Evolutionary conservation across 1,140 invertebrate species (phyloP).

Genomic region (Euglossa dilemma): DNA sequence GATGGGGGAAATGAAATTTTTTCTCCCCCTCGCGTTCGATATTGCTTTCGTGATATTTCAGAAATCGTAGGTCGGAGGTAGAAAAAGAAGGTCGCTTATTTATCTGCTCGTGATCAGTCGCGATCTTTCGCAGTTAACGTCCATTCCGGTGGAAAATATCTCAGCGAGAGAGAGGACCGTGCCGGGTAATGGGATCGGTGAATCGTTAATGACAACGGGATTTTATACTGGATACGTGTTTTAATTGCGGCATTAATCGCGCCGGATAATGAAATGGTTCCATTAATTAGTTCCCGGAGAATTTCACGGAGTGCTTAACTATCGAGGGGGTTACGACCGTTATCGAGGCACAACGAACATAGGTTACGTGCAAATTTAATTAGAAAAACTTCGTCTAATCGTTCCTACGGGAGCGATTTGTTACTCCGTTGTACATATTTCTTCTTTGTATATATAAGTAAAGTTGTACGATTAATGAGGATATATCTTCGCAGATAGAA

Average conservation of each 20-base stretch:
- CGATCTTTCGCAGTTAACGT: background rate
- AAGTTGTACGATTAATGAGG: background rate
- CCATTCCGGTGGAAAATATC: background rate
- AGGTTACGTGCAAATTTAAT: background rate
- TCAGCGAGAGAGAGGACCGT: too few species aligned
- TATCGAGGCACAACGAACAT: background rate
- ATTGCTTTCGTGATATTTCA: background rate
- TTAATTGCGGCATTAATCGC: background rate
- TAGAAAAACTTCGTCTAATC: background rate
- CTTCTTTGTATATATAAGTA: background rate
- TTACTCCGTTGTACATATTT: background rate
- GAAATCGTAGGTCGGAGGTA: conserved; percentile 1
- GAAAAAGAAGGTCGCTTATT: background rate
- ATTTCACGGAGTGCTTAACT: too few species aligned
- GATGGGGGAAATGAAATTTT: background rate
- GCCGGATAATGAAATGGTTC: background rate
- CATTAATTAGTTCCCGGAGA: background rate
- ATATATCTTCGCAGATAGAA: background rate
- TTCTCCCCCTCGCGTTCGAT: background rate
- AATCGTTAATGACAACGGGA: too few species aligned
- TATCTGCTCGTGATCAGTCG: background rate
- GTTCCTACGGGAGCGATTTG: background rate
- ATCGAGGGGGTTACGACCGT: background rate
- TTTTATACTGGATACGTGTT: too few species aligned
- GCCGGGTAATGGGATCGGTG: too few species aligned